Conservation (phyloP, 2,888 invertebrate species). For the Tethea ocularis region DNA sequence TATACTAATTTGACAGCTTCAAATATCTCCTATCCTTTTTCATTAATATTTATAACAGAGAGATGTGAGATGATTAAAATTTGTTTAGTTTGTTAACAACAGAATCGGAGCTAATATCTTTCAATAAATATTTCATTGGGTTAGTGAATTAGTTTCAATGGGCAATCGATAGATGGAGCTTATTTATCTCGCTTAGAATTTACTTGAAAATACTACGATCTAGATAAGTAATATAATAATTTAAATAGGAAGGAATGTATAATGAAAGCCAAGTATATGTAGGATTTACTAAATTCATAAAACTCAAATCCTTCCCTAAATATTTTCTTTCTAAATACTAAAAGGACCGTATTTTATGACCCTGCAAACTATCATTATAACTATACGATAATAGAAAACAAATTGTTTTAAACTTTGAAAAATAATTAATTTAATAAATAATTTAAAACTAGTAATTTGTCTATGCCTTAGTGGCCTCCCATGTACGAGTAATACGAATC, state of each 20-base stretch:
- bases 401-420: slow-evolving; percentile 25
- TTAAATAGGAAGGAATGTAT: background rate
- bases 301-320: slow-evolving; percentile 3
- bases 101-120: too few species aligned
- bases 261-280: slow-evolving; percentile 16
- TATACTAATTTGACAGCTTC: too few species aligned
- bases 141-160: background rate
- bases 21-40: too few species aligned
- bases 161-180: background rate
- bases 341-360: slow-evolving; percentile 28
- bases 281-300: slow-evolving; percentile 11
- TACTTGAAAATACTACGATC: background rate
- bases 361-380: slow-evolving; percentile 35
- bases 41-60: too few species aligned
- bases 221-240: background rate
- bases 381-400: slow-evolving; percentile 27
- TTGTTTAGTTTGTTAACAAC: too few species aligned
- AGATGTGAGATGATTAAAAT: too few species aligned
- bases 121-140: background rate
- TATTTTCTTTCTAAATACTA: slow-evolving; percentile 24
- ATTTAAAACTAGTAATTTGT: slow-evolving; percentile 7
- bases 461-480: background rate
- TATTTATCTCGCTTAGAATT: background rate
- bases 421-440: slow-evolving; percentile 10
- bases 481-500: background rate